These are phyloP conservation scores for Helarctos malayanus DNA, from an alignment of 2,797 vertebrate species.

Conservation along the genomic window DNA sequence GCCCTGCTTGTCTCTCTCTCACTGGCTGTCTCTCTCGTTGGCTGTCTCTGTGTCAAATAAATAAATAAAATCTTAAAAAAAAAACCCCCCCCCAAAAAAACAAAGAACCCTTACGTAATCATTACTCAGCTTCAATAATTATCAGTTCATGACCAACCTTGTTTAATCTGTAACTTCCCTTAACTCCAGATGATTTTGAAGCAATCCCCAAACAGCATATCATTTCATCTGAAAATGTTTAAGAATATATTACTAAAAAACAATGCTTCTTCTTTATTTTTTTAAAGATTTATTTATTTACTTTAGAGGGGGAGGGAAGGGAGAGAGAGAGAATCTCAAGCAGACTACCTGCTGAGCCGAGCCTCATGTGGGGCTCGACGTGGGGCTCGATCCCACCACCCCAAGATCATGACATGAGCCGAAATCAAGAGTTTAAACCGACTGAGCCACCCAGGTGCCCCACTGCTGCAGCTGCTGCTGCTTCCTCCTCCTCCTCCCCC, in stretches of 20 bases:
- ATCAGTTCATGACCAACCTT: background rate
- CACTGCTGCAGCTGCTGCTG: too few species aligned
- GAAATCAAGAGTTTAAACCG: background rate
- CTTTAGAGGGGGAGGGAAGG: background rate
- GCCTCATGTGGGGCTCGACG: background rate
- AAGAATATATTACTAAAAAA: conserved; percentile 18
- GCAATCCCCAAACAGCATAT: background rate
- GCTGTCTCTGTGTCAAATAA: too few species aligned
- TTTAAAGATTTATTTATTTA: background rate
- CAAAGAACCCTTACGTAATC: background rate
- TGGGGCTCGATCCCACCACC: background rate
- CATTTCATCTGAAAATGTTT: background rate
- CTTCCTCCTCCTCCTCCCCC: background rate
- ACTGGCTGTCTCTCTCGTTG: too few species aligned
- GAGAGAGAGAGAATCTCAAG: background rate
- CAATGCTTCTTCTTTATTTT: background rate
- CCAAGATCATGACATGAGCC: background rate
- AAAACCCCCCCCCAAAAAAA: too few species aligned
- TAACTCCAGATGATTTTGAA: conserved; percentile 46
- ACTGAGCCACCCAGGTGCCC: background rate
- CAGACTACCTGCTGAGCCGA: background rate
- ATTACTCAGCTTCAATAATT: background rate
- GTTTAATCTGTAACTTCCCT: conserved; percentile 1
- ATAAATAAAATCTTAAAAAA: too few species aligned
- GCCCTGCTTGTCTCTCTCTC: too few species aligned